A percentile compares a stretch with the other conserved stretches of the same genome.
Evolutionary conservation across 2,888 invertebrate species (phyloP).

Genomic region (Keiferia lycopersicella): DNA sequence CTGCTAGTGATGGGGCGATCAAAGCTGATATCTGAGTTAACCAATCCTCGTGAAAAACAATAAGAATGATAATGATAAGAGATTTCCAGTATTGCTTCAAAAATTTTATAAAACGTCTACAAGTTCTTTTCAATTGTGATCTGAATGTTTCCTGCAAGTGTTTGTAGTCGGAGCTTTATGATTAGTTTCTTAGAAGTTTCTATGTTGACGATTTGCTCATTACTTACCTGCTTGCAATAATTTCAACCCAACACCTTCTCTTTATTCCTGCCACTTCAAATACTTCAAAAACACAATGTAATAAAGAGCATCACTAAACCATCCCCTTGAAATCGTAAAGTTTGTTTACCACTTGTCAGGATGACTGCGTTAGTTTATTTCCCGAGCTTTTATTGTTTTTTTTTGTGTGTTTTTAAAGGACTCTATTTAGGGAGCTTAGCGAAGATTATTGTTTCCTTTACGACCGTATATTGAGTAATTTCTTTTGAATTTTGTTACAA

Average conservation of each 20-base stretch:
- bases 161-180: too few relatives aligned
- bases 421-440: slow-evolving; percentile 42
- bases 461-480: slow-evolving; percentile 17
- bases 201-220: too few relatives aligned
- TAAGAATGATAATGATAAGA: too few relatives aligned
- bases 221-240: background rate
- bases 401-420: slow-evolving; percentile 46
- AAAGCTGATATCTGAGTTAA: background rate
- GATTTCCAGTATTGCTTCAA: too few relatives aligned
- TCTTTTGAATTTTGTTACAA: background rate
- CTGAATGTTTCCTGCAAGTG: too few relatives aligned
- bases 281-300: background rate
- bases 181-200: too few relatives aligned
- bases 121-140: too few relatives aligned
- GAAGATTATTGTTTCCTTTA: slow-evolving; percentile 42
- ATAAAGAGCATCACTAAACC: slow-evolving; percentile 9
- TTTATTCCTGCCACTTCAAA: background rate
- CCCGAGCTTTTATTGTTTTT: slow-evolving; percentile 41
- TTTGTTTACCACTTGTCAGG: slow-evolving; percentile 72
- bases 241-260: background rate
- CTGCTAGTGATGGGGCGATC: slow-evolving; percentile 9
- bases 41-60: too few relatives aligned
- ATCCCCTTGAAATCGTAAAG: slow-evolving; percentile 60
- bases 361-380: slow-evolving; percentile 64
- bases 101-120: too few relatives aligned